Evolutionary conservation across 2,797 vertebrate genomes (phyloP), one percentile per base, ranked within the genome.

Genomic region (Echeneis naucrates): DNA sequence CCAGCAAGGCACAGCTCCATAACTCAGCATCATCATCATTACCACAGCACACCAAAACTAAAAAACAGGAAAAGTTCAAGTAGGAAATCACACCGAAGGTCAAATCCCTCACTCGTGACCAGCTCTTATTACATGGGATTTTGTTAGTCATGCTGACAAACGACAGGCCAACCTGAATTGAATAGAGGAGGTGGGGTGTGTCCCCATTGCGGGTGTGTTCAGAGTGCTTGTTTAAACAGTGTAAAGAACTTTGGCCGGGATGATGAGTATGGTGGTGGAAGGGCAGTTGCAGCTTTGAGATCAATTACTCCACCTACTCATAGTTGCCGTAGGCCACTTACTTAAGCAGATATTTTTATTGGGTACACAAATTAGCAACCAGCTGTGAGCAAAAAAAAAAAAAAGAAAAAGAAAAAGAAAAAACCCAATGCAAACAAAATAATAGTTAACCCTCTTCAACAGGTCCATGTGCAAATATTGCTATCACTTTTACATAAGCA

Each of bases 201-300:
- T 73, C 48, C 27, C 24, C 40, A 52, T 78, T 75, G 40, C 44
- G 42, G 77, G 77, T 27, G 60, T 68, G 54, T 69, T 60, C 63
- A 50, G 40, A 72, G 59, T 13, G 67, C 63, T 78, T 88, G 85
- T 90, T 92, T 84, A 86, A 90, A 92, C 84, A 90, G 77, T n/a
- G 40, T 64, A 47, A 80, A 78, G 89, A 90, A 89, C 93, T 94
- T 92, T 93, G 91, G 67, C 81, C 87, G 3, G 13, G 45, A 78
- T 65, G 50, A 57, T 56, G 75, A 71, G 45, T 53, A 67, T 24
- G n/a, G 55, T 72, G 69, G 53, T 33, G 3, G 70, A 70, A 78
- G 77, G 68, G 80, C 56, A 69, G 75, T 77, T 84, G 59, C 70
- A 80, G 53, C 62, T 62, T 30, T 55, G 45, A 75, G 68, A 81